Evolutionary conservation across 2,797 vertebrate species (phyloP).

Genomic region (Myripristis jacobus): DNA sequence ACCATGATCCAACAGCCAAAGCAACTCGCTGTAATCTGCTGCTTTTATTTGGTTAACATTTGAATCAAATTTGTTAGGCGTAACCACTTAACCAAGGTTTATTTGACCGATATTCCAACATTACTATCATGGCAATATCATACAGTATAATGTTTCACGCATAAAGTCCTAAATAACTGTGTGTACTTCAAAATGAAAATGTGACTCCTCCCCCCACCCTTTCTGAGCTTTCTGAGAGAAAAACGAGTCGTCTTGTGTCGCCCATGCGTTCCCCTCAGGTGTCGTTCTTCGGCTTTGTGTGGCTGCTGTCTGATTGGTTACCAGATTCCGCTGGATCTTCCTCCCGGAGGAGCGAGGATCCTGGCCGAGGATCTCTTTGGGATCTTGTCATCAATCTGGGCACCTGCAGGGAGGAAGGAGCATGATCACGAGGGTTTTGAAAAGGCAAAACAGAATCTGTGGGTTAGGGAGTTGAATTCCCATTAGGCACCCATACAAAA

Average conservation of each 20-base stretch:
- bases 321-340: constrained; percentile 96
- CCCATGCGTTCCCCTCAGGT: constrained; percentile 51
- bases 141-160: constrained; percentile 48
- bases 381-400: constrained; percentile 93
- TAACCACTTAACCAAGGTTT: constrained; percentile 34
- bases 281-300: constrained; percentile 49
- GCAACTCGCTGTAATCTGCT: constrained; percentile 38
- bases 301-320: constrained; percentile 70
- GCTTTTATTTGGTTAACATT: constrained; percentile 57
- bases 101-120: constrained; percentile 33
- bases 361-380: constrained; percentile 96
- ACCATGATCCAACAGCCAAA: constrained; percentile 49
- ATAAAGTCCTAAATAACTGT: constrained; percentile 46
- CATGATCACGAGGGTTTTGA: constrained; percentile 1
- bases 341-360: constrained; percentile 95
- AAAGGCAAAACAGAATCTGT: constrained; percentile 9
- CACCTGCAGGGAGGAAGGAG: constrained; percentile 77
- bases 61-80: constrained; percentile 45
- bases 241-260: constrained; percentile 59
- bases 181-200: constrained; percentile 60
- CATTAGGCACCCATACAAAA: background rate
- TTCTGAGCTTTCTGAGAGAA: constrained; percentile 63
- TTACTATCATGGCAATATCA: constrained; percentile 42
- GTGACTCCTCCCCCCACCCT: constrained; percentile 48
- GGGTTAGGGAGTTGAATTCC: background rate